A percentile compares a stretch with the other conserved stretches of the same genome.
These are phyloP conservation scores for Spisula solida DNA, from an alignment of 2,888 invertebrate genomes.

Conservation along the genomic window DNA sequence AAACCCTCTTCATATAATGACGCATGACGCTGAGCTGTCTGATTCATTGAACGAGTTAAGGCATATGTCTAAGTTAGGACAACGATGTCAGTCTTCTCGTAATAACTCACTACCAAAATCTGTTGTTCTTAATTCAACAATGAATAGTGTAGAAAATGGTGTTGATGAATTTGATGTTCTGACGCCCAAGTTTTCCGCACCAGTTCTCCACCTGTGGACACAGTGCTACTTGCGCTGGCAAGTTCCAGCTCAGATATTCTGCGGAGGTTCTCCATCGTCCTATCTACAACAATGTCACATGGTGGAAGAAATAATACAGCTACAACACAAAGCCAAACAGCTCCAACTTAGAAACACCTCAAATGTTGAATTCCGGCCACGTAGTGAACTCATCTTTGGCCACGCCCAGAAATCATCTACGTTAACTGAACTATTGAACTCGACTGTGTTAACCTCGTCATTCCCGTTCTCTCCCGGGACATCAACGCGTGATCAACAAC, in stretches of 20 bases:
- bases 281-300: conserved; percentile 87
- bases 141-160: conserved; percentile 30
- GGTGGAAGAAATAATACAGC: conserved; percentile 86
- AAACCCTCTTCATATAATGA: conserved; percentile 92
- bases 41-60: conserved; percentile 57
- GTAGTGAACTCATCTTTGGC: conserved; percentile 82
- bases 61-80: conserved; percentile 51
- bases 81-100: conserved; percentile 53
- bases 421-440: conserved; percentile 74
- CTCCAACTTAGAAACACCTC: conserved; percentile 67
- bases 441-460: conserved; percentile 81
- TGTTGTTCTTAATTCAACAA: not conserved
- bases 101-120: conserved; percentile 38
- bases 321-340: conserved; percentile 81
- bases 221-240: conserved; percentile 97
- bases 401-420: conserved; percentile 70
- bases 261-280: conserved; percentile 90
- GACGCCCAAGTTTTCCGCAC: conserved; percentile 70
- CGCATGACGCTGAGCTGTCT: conserved; percentile 68
- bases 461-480: conserved; percentile 82
- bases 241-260: conserved; percentile 93
- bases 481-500: conserved; percentile 72
- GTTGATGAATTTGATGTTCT: conserved; percentile 64
- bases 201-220: conserved; percentile 91
- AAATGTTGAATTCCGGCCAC: conserved; percentile 67